These are phyloP conservation scores for Pseudachorutes palmiensis DNA, from an alignment of 1,140 invertebrate species.

Conservation along the genomic window DNA sequence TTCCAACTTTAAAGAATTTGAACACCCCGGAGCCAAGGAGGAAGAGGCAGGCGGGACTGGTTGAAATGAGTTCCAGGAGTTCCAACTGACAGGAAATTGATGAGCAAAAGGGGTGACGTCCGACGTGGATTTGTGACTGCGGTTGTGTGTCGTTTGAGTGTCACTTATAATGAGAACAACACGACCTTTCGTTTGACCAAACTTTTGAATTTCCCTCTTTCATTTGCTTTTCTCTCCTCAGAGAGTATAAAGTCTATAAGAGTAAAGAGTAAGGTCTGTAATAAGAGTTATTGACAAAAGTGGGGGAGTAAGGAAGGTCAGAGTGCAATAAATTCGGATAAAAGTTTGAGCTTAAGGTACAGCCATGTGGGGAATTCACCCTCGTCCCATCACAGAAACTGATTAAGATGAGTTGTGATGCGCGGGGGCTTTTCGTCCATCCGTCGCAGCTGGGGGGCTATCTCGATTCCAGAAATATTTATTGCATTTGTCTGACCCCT, in stretches of 20 bases:
- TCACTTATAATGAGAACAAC: neutral
- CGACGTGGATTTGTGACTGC: neutral
- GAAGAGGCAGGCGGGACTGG: neutral
- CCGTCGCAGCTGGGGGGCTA: too few relatives aligned
- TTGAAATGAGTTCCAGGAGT: neutral
- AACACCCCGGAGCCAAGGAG: neutral
- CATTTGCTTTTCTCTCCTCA: too few relatives aligned
- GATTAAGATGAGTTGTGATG: neutral
- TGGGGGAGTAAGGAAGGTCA: neutral
- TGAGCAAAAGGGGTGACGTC: neutral
- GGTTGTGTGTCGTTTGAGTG: neutral
- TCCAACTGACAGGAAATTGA: neutral
- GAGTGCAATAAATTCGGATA: neutral
- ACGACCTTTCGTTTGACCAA: neutral
- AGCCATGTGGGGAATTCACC: neutral
- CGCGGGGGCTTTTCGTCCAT: neutral
- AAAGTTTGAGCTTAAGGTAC: neutral
- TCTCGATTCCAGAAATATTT: too few relatives aligned
- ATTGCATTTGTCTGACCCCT: too few relatives aligned
- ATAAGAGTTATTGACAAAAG: neutral
- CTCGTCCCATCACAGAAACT: neutral
- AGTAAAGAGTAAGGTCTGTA: neutral
- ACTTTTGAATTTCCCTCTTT: too few relatives aligned
- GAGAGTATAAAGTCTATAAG: neutral
- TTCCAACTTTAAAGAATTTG: neutral